Conservation (phyloP, 1,140 invertebrate species). For the Ceratoteleas bidentatus region DNA sequence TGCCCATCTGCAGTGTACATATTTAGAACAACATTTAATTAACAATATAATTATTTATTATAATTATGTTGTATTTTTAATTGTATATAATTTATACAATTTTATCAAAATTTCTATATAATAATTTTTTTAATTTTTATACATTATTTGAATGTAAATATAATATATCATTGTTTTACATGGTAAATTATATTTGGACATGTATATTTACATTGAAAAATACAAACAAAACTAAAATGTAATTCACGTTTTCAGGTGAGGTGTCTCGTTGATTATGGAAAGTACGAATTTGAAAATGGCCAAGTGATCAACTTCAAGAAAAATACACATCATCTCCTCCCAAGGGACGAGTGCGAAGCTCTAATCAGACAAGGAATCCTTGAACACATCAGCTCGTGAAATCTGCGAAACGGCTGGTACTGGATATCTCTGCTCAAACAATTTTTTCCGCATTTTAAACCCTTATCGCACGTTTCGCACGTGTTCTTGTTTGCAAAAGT, state of each 20-base stretch:
- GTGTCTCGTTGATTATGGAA: conserved; percentile 94
- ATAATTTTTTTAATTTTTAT: too few species aligned
- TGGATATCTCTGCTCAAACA: not conserved
- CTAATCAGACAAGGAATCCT: conserved; percentile 95
- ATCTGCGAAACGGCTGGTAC: not conserved
- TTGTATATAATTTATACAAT: too few species aligned
- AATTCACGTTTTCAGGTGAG: conserved; percentile 84
- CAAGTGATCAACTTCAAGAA: conserved; percentile 93
- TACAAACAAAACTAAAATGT: too few species aligned
- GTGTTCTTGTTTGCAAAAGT: not conserved
- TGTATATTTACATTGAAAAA: too few species aligned
- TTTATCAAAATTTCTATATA: too few species aligned
- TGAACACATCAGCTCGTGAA: conserved; percentile 85
- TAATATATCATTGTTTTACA: too few species aligned
- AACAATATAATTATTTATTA: too few species aligned
- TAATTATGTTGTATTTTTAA: too few species aligned
- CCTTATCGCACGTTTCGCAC: not conserved
- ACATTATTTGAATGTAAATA: too few species aligned
- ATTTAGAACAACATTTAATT: too few species aligned
- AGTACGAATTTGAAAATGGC: conserved; percentile 96
- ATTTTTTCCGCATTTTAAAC: not conserved
- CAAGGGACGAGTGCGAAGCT: conserved; percentile 93
- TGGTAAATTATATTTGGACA: too few species aligned
- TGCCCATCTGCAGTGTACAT: too few species aligned
- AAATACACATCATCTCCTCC: conserved; percentile 95